phyloP scores from a whole-genome alignment of 2,797 vertebrate genomes.

The Acanthopagrus latus region DNA sequence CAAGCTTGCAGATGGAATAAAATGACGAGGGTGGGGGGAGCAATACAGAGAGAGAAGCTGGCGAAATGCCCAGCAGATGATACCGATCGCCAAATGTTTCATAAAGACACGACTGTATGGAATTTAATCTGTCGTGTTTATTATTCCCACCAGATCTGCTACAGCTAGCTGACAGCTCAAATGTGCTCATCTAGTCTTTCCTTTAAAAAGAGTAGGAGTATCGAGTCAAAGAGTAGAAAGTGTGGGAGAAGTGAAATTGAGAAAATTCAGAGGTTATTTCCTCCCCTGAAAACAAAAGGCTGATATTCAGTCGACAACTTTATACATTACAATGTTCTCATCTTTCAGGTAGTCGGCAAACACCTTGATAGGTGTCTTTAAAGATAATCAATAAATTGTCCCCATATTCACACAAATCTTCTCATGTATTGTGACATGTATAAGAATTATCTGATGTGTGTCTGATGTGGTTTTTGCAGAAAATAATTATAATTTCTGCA shows the following conservation, averaged over 20 bases:
- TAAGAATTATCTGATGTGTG: no score
- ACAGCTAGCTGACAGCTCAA: background rate
- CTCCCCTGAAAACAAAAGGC: slow-evolving; percentile 3
- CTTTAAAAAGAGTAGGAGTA: background rate
- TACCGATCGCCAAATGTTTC: slow-evolving; percentile 41
- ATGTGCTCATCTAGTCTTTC: background rate
- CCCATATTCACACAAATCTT: no score
- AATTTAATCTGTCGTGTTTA: slow-evolving; percentile 47
- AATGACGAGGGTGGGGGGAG: background rate
- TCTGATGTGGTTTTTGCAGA: no score
- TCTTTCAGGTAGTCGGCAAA: no score
- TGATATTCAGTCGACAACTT: background rate
- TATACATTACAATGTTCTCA: no score
- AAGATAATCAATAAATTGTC: no score
- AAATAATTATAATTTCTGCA: no score
- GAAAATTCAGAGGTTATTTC: slow-evolving; percentile 38
- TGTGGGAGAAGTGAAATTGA: slow-evolving; percentile 27
- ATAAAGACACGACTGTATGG: slow-evolving; percentile 42
- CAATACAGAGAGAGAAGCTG: slow-evolving; percentile 6
- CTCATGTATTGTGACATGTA: no score
- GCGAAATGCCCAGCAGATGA: slow-evolving; percentile 52
- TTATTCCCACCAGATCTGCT: slow-evolving; percentile 34
- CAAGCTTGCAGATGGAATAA: slow-evolving; percentile 2
- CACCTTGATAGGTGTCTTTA: no score
- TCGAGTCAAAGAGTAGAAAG: slow-evolving; percentile 18